A percentile compares a stretch with the other conserved stretches of the same genome.
Conservation (phyloP, 1,140 invertebrate species). For the Bradysia coprophila region DNA sequence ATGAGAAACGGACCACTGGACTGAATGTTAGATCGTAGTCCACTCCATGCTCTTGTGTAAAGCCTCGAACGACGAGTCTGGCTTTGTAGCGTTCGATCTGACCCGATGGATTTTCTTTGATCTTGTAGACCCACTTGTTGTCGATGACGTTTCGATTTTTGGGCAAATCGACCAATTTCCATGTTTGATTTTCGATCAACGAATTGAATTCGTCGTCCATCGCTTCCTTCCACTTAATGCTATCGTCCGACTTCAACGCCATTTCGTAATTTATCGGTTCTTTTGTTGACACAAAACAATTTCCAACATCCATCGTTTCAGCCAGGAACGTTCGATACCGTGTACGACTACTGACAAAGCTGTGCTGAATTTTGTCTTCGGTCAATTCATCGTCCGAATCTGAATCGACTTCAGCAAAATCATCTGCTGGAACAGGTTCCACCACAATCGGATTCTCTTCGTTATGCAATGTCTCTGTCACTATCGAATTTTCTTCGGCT, state of each 20-base stretch:
- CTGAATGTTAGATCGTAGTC: constrained; percentile 11
- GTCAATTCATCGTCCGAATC: no score
- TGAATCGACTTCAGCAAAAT: no score
- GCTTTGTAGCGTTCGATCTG: constrained; percentile 16
- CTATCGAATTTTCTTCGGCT: no score
- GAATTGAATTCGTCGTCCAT: constrained; percentile 14
- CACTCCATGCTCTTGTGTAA: constrained; percentile 14
- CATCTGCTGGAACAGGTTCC: no score
- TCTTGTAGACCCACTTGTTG: constrained; percentile 15
- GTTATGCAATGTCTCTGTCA: no score
- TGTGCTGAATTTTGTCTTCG: no score
- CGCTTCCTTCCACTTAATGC: constrained; percentile 12
- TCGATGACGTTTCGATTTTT: constrained; percentile 3
- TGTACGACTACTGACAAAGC: no score
- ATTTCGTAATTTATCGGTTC: constrained; percentile 13
- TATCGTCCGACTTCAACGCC: constrained; percentile 11
- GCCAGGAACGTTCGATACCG: no score
- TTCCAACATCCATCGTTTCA: no score
- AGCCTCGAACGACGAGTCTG: constrained; percentile 19
- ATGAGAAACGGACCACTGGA: constrained; percentile 8
- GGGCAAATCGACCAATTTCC: constrained; percentile 4
- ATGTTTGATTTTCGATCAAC: constrained; percentile 5
- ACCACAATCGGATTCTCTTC: no score
- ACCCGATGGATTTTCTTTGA: constrained; percentile 7
- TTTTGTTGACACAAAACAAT: no score